phyloP scores from a whole-genome alignment of 1,140 invertebrate genomes.

The Drosophila asahinai region DNA sequence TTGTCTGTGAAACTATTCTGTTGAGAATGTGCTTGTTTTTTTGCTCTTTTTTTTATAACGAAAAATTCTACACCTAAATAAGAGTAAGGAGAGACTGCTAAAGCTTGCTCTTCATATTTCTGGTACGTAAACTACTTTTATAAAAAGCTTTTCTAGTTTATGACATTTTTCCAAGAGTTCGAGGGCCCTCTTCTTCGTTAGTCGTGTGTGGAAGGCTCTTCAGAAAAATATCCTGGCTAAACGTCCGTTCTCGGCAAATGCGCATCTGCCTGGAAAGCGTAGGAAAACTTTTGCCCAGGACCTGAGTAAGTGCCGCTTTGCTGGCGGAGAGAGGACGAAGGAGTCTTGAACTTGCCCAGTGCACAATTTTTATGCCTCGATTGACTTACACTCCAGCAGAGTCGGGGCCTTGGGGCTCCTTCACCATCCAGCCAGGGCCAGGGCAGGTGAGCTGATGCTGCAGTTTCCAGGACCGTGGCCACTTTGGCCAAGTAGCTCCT shows the following conservation, averaged over 20 bases:
- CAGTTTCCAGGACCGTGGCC: conserved; percentile 8
- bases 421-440: conserved; percentile 7
- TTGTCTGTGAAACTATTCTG: not conserved
- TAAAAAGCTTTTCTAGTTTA: conserved; percentile 18
- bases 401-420: conserved; percentile 14
- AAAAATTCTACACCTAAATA: too few species aligned
- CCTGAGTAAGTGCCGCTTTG: not conserved
- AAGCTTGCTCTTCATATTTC: not conserved
- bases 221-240: conserved; percentile 16
- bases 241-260: conserved; percentile 9
- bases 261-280: conserved; percentile 8
- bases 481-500: conserved; percentile 33
- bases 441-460: conserved; percentile 14
- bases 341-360: conserved; percentile 9
- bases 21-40: not conserved
- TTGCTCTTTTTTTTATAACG: not conserved
- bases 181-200: conserved; percentile 11
- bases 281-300: conserved; percentile 2
- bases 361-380: conserved; percentile 59
- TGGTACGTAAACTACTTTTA: conserved; percentile 10
- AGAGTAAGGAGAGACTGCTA: not conserved
- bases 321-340: not conserved
- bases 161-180: conserved; percentile 14
- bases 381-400: conserved; percentile 44
- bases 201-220: conserved; percentile 17